These are phyloP conservation scores for Laticauda laticaudata DNA, from an alignment of 2,113 vertebrate species.

Conservation along the genomic window DNA sequence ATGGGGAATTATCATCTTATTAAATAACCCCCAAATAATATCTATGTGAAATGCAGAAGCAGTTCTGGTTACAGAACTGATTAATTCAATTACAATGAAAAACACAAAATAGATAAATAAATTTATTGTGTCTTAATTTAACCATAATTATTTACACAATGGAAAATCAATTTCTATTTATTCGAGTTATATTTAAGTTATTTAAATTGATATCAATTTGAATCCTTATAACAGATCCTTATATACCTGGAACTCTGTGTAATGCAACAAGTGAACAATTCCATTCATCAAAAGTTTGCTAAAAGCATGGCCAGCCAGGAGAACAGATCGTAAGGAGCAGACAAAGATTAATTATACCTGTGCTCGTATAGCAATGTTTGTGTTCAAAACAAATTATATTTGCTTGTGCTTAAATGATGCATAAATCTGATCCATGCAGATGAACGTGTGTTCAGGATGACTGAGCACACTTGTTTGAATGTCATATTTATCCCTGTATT, in stretches of 20 bases:
- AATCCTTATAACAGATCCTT: neutral
- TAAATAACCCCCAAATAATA: neutral
- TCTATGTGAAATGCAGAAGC: neutral
- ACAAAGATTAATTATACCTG: conserved; percentile 85
- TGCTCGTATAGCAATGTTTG: conserved; percentile 78
- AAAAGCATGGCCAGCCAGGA: conserved; percentile 61
- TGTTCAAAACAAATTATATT: conserved; percentile 88
- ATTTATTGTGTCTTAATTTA: neutral
- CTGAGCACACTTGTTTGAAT: conserved; percentile 99
- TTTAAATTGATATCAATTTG: conserved; percentile 2
- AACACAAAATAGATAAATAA: neutral
- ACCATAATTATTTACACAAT: neutral
- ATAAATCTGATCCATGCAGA: conserved; percentile 87
- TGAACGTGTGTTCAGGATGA: conserved; percentile 95
- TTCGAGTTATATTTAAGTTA: neutral
- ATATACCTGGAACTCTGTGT: neutral
- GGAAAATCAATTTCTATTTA: neutral
- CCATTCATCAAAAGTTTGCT: conserved; percentile 73
- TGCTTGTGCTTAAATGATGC: conserved; percentile 86
- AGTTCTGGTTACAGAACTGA: conserved; percentile 4
- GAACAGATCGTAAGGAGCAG: conserved; percentile 71
- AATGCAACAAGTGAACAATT: conserved; percentile 66
- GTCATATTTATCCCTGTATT: conserved; percentile 99
- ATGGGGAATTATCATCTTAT: conserved; percentile 11
- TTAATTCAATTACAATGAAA: neutral